phyloP scores from a whole-genome alignment of 2,113 vertebrate species.

The Apeltes quadracus region DNA sequence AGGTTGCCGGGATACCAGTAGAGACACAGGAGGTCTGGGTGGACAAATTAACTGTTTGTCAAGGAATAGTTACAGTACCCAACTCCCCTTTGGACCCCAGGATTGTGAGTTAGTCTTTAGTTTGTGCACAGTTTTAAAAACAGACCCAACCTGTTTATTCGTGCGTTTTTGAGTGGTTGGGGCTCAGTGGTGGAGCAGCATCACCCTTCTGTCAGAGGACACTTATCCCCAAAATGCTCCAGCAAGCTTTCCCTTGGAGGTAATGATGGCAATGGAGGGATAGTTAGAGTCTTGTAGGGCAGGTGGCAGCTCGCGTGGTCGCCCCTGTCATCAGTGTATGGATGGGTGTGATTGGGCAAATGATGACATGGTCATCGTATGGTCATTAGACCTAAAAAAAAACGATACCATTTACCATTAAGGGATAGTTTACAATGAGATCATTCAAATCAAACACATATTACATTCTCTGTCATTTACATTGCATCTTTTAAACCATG shows the following conservation, averaged over 20 bases:
- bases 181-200: neutral
- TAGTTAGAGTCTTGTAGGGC: neutral
- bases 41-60: neutral
- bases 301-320: neutral
- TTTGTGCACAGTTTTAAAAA: neutral
- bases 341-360: neutral
- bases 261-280: neutral
- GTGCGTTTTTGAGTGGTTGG: neutral
- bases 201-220: neutral
- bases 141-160: neutral
- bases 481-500: no score
- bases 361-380: neutral
- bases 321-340: neutral
- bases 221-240: neutral
- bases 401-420: neutral
- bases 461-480: no score
- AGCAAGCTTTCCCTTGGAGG: neutral
- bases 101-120: neutral
- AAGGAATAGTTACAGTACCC: conserved; percentile 2
- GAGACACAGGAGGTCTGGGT: neutral
- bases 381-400: neutral
- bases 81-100: neutral
- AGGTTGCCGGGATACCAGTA: neutral
- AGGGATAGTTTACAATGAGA: neutral
- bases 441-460: neutral